Conservation (phyloP, 2,888 invertebrate genomes). For the Aromia moschata region DNA sequence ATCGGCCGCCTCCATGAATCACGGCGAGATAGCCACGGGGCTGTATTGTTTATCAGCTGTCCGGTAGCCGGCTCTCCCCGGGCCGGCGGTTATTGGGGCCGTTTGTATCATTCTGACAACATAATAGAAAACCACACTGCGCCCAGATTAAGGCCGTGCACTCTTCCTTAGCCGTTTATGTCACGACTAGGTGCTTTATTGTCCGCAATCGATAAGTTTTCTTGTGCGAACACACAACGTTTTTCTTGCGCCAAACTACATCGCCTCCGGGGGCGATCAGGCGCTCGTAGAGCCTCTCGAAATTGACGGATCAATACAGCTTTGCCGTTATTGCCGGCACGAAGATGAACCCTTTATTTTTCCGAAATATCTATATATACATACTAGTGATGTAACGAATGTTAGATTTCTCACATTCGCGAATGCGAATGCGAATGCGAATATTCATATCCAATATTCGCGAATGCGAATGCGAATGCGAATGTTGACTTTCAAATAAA, state of each 20-base stretch:
- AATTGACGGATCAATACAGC: background rate
- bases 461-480: too few relatives aligned
- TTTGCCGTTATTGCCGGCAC: background rate
- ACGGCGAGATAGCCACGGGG: conserved; percentile 49
- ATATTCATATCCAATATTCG: too few relatives aligned
- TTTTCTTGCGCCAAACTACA: conserved; percentile 12
- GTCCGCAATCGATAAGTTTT: conserved; percentile 47
- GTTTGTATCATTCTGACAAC: conserved; percentile 64
- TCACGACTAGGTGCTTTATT: conserved; percentile 51
- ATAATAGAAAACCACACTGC: conserved; percentile 62
- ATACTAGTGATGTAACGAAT: too few relatives aligned
- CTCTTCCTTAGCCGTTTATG: conserved; percentile 52
- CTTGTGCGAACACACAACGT: conserved; percentile 19
- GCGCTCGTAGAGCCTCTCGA: background rate
- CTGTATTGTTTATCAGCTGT: conserved; percentile 61
- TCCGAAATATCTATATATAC: too few relatives aligned
- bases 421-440: too few relatives aligned
- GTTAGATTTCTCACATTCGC: too few relatives aligned
- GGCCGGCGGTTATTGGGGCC: conserved; percentile 61
- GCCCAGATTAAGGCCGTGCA: conserved; percentile 57
- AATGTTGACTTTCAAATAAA: too few relatives aligned
- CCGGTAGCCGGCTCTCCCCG: conserved; percentile 58
- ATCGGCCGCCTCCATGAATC: conserved; percentile 48
- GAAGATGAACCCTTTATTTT: background rate
- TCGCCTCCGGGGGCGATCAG: background rate